Percentiles rank a stretch among this genome's conserved stretches.
Conservation (phyloP, 2,888 invertebrate species). For the Diarsia dahlii region DNA sequence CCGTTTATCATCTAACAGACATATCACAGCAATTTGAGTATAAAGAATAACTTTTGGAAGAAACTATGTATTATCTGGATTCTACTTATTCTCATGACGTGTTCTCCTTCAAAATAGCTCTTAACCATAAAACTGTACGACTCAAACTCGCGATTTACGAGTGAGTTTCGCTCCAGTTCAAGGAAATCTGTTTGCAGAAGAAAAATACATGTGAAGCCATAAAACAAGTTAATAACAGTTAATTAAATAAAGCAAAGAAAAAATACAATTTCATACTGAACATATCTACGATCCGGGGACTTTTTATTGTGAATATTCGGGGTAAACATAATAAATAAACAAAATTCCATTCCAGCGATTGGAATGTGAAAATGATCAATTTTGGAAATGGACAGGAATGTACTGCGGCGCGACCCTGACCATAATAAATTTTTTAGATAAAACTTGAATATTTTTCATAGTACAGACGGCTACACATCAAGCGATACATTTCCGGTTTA, state of each 20-base stretch:
- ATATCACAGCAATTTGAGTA: neutral
- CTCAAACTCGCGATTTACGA: neutral
- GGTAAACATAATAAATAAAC: neutral
- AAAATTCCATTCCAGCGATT: neutral
- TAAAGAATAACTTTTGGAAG: neutral
- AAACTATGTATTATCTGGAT: neutral
- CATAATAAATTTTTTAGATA: neutral
- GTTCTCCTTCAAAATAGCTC: neutral
- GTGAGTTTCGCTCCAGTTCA: neutral
- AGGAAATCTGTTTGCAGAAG: neutral
- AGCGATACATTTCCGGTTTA: too few species aligned
- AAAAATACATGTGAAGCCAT: neutral
- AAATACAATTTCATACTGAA: too few species aligned
- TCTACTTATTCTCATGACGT: too few species aligned
- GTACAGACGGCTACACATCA: too few species aligned
- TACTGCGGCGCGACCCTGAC: neutral
- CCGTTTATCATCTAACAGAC: neutral
- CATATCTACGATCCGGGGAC: neutral
- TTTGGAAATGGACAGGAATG: neutral
- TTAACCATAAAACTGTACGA: neutral
- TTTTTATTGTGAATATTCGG: neutral
- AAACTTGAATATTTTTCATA: neutral
- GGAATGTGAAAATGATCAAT: conserved; percentile 1
- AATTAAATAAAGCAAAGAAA: neutral
- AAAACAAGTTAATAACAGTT: neutral